These are phyloP conservation scores for Ichneumoninae sp. DNA, from an alignment of 2,888 invertebrate genomes.

Conservation along the genomic window DNA sequence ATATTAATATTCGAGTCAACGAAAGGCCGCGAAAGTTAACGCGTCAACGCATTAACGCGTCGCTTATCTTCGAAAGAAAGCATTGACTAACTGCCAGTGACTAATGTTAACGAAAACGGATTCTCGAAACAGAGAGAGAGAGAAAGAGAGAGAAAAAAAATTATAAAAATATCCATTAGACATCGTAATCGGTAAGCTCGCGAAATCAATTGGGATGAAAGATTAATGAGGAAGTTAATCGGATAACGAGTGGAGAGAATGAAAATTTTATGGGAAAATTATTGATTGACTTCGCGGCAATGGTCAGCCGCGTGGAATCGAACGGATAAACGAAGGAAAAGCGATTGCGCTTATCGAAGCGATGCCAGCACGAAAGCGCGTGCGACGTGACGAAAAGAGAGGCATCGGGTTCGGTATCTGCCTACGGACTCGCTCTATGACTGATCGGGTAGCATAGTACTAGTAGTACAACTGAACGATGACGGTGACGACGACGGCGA, in stretches of 20 bases:
- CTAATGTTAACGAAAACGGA: background rate
- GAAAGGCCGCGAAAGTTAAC: background rate
- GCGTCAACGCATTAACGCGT: background rate
- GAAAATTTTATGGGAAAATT: slow-evolving; percentile 48
- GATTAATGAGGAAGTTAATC: background rate
- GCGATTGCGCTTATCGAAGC: slow-evolving; percentile 59
- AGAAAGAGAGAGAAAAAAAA: background rate
- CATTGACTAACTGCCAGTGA: background rate
- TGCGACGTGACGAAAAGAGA: slow-evolving; percentile 26
- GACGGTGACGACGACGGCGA: slow-evolving; percentile 63
- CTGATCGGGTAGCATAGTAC: slow-evolving; percentile 24
- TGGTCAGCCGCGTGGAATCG: slow-evolving; percentile 26
- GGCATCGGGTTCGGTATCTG: slow-evolving; percentile 41
- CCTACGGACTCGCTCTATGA: slow-evolving; percentile 4
- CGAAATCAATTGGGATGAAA: background rate
- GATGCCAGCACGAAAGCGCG: slow-evolving; percentile 61
- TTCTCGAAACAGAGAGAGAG: background rate
- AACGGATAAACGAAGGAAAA: slow-evolving; percentile 66
- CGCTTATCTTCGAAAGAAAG: background rate
- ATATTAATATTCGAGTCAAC: background rate
- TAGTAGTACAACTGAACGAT: slow-evolving; percentile 32
- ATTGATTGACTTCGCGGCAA: slow-evolving; percentile 36
- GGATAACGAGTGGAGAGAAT: background rate
- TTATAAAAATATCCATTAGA: background rate
- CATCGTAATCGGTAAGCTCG: background rate